Evolutionary conservation across 1,140 invertebrate species (phyloP).

Genomic region (Anoplolepis gracilipes): DNA sequence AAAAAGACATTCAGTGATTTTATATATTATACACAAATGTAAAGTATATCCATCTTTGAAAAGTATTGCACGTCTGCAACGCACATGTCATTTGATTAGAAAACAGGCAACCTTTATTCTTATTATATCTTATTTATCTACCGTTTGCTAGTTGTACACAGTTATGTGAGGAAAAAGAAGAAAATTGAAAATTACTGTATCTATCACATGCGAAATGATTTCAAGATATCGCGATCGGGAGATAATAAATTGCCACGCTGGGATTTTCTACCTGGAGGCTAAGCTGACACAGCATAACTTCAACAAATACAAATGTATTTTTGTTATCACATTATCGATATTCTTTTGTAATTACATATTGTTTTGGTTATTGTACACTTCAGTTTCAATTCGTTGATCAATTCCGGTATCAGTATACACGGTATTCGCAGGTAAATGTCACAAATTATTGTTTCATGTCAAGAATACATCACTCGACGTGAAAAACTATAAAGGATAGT

Average conservation of each 20-base stretch:
- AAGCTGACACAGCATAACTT: conserved; percentile 4
- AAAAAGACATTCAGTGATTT: no score
- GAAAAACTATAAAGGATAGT: background rate
- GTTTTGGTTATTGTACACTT: background rate
- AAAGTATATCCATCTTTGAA: background rate
- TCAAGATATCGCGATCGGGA: conserved; percentile 56
- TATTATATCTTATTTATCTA: no score
- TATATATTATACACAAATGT: no score
- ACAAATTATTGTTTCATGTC: background rate
- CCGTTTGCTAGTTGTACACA: background rate
- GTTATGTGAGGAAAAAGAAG: background rate
- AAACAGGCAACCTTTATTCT: background rate
- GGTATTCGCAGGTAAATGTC: background rate
- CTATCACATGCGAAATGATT: conserved; percentile 60
- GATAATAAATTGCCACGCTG: conserved; percentile 38
- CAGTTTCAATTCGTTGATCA: background rate
- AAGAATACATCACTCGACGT: background rate
- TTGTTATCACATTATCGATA: conserved; percentile 17
- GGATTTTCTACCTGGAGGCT: conserved; percentile 35
- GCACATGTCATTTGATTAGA: conserved; percentile 8
- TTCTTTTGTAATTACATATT: conserved; percentile 30
- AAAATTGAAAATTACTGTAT: conserved; percentile 62
- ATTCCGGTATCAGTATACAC: background rate
- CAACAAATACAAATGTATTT: conserved; percentile 37
- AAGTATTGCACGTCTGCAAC: background rate